Conservation (phyloP, 2,797 vertebrate species). For the Buphagus erythrorhynchus region DNA sequence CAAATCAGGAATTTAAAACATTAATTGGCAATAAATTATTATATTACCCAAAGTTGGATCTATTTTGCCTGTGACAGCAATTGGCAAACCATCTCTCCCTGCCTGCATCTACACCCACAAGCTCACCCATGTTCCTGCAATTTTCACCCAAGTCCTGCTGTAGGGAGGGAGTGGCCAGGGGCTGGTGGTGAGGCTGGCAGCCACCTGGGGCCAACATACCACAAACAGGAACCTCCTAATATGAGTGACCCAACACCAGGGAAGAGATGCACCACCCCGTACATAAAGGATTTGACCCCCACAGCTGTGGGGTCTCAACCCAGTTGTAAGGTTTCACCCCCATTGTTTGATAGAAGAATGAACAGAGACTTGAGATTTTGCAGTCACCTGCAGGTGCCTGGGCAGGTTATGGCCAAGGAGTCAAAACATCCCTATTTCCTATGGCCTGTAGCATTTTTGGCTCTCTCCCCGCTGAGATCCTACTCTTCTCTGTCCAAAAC, state of each 20-base stretch:
- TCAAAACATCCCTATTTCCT: background rate
- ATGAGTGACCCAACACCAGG: background rate
- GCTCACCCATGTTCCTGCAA: background rate
- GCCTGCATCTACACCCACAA: background rate
- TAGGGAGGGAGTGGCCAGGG: too few relatives aligned
- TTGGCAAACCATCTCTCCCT: background rate
- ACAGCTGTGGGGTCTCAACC: background rate
- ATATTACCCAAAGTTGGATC: background rate
- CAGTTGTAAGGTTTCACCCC: background rate
- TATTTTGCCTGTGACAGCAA: background rate
- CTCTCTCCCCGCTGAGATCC: background rate
- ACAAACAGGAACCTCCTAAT: background rate
- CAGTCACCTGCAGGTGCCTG: background rate
- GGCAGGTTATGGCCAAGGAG: background rate
- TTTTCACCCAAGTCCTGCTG: background rate
- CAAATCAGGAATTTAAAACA: rapidly evolving
- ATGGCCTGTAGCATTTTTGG: background rate
- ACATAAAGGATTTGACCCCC: background rate
- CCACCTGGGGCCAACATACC: rapidly evolving
- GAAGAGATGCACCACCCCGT: background rate
- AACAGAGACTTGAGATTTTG: background rate
- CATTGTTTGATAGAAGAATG: background rate
- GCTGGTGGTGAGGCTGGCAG: background rate
- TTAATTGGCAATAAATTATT: background rate
- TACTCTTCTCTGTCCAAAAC: background rate